Percentiles rank a stretch among this genome's conserved stretches.
phyloP scores from a whole-genome alignment of 2,797 vertebrate genomes.

The Lepilemur ruficaudatus region DNA sequence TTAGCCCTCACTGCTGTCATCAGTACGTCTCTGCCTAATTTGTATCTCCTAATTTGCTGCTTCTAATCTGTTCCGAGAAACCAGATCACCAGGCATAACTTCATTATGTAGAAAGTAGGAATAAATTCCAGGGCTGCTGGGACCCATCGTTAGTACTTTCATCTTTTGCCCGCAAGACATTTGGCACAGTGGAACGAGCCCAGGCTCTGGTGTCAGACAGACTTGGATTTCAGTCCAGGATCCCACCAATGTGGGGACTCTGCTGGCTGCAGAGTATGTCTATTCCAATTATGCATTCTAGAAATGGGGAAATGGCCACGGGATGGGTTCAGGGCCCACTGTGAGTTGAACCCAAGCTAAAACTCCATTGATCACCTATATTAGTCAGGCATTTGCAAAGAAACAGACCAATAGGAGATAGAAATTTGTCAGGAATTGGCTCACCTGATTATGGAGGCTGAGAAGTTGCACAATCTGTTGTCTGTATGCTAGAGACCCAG shows the following conservation, averaged over 20 bases:
- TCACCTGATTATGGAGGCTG: neutral
- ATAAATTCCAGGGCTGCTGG: slow-evolving; percentile 30
- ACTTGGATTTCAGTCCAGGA: neutral
- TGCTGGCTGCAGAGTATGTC: neutral
- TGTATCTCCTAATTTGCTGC: neutral
- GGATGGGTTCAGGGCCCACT: neutral
- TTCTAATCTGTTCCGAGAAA: slow-evolving; percentile 9
- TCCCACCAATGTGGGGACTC: neutral
- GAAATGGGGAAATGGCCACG: neutral
- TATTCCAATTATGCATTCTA: neutral
- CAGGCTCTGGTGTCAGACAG: neutral
- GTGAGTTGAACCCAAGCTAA: neutral
- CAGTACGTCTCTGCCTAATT: neutral
- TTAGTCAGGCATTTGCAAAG: neutral
- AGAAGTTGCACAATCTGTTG: neutral
- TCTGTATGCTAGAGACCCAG: neutral
- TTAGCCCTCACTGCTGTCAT: neutral
- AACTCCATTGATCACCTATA: neutral
- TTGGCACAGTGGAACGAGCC: neutral
- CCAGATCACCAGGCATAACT: neutral
- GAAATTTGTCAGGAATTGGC: neutral
- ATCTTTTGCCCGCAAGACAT: neutral
- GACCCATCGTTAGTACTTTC: neutral
- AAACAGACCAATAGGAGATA: neutral
- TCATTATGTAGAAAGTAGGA: neutral